phyloP scores from a whole-genome alignment of 2,113 vertebrate genomes.

The Falco punctatus region DNA sequence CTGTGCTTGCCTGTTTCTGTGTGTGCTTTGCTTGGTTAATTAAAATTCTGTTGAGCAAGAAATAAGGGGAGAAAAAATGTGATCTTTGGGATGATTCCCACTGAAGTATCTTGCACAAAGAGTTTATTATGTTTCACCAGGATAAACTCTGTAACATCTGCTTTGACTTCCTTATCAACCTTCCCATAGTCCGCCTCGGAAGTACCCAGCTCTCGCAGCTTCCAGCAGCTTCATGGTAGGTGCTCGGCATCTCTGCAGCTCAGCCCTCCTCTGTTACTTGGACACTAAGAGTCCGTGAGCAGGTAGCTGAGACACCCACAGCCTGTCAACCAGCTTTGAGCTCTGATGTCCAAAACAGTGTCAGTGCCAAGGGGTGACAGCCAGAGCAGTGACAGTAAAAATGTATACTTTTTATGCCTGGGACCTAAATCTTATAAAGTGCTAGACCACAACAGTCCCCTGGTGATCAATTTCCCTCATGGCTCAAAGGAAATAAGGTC shows the following conservation, averaged over 20 bases:
- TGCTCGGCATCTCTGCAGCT: background rate
- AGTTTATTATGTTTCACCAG: background rate
- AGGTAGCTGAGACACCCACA: background rate
- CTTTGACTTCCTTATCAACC: background rate
- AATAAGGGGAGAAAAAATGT: fast-evolving
- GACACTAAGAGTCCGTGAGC: fast-evolving
- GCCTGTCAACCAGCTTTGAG: background rate
- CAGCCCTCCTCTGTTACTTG: background rate
- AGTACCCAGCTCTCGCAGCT: background rate
- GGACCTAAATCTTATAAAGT: background rate
- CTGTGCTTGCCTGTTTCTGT: background rate
- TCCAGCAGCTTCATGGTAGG: background rate
- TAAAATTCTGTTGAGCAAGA: background rate
- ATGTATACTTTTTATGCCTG: background rate
- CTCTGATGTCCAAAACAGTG: background rate
- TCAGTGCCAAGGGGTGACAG: background rate
- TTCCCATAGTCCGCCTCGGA: background rate
- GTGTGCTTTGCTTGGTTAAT: background rate
- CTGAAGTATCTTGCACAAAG: background rate
- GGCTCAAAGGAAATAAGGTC: background rate
- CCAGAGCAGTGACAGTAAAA: background rate
- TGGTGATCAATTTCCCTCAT: background rate
- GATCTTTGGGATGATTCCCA: background rate
- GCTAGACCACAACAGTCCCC: background rate
- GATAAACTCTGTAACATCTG: background rate